Evolutionary conservation across 2,888 invertebrate genomes (phyloP).

Genomic region (Eristalis tenax): DNA sequence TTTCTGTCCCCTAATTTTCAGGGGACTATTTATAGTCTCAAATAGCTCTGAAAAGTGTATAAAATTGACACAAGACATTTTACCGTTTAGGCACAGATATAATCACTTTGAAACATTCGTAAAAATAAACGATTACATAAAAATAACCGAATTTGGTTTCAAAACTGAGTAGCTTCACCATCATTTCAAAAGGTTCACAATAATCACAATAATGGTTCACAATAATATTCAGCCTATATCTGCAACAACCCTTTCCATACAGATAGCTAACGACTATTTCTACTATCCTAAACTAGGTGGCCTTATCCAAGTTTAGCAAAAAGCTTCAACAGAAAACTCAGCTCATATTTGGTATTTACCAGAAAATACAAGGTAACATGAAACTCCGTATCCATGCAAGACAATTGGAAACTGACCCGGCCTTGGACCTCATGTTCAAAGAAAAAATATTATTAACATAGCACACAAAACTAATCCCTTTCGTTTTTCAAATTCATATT

Average conservation of each 20-base stretch:
- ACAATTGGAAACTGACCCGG: constrained; percentile 42
- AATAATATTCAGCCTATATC: background rate
- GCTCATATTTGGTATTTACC: background rate
- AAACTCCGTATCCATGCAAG: background rate
- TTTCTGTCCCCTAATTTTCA: too few species aligned
- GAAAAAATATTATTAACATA: constrained; percentile 21
- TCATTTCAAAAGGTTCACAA: background rate
- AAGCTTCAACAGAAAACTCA: constrained; percentile 26
- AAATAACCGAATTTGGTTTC: too few species aligned
- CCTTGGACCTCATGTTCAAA: constrained; percentile 36
- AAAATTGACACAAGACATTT: too few species aligned
- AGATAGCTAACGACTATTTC: background rate
- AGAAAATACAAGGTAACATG: constrained; percentile 4
- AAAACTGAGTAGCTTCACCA: too few species aligned
- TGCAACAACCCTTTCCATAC: background rate
- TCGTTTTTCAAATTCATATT: constrained; percentile 47
- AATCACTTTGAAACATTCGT: too few species aligned
- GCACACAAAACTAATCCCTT: constrained; percentile 30
- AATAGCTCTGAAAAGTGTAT: too few species aligned
- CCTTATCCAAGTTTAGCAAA: background rate
- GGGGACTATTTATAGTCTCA: too few species aligned
- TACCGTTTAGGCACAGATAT: too few species aligned
- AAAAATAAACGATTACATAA: too few species aligned
- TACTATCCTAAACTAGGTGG: constrained; percentile 35
- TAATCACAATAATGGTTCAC: too few species aligned